Evolutionary conservation across 2,113 vertebrate genomes (phyloP), one percentile per base, ranked within the genome.

Genomic region (Poicephalus gulielmi): DNA sequence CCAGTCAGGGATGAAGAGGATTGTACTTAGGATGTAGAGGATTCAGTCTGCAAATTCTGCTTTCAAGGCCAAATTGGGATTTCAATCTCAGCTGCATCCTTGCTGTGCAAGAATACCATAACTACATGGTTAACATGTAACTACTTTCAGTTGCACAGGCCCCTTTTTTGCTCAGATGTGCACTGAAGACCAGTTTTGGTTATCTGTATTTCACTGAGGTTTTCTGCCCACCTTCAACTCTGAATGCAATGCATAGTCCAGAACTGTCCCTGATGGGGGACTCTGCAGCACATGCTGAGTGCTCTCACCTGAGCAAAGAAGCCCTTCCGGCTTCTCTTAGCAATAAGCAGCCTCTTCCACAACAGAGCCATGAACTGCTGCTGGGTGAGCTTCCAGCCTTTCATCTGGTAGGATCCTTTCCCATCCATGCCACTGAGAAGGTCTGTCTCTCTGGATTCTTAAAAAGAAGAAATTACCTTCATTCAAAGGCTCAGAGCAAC

Each of bases 301-400:
- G n/a, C 18, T 90, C 98, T 98, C 87, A 99, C 99, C 99, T 99
- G 99, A 82, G 99, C 99, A 47, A 99, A 99, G 97, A 99, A 99
- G 11, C 99, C 99, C 69, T 99, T 99, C 55, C 99, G 97, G 92
- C 99, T 99, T 82, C 99, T 98, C 4, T 98, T 99, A 49, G 99
- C 99, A 50, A 99, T 99, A 22, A 99, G 98, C 52, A 99, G 97
- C 14, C 99, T 98, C 94, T 99, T 99, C 99, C 99, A 99, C 86
- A 99, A 96, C 77, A 99, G 97, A 71, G 99, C 99, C 81, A 99
- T 97, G 88, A 99, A 99, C 97, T 99, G 99, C 84, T 99, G 99
- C 78, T 97, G 98, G 41, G 94, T 98, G 77, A 99, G 98, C 62
- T 98, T 99, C 99, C 99, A 99, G 55, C 99, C 99, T 2, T 95